Percentiles rank a stretch among this genome's conserved stretches.
These are phyloP conservation scores for Potorous gilbertii DNA, from an alignment of 2,797 vertebrate species.

Conservation along the genomic window DNA sequence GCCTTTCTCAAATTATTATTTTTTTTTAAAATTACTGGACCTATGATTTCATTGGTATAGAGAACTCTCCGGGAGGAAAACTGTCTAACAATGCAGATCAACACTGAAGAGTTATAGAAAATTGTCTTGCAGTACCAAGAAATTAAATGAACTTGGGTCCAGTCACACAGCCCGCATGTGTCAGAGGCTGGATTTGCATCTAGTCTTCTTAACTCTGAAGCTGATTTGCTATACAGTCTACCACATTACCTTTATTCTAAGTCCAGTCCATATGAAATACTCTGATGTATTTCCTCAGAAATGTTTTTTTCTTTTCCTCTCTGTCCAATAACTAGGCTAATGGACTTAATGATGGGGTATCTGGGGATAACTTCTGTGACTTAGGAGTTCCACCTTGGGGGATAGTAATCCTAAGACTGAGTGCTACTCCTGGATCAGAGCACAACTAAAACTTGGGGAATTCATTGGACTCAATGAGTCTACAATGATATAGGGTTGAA, in stretches of 20 bases:
- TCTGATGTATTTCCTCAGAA: neutral
- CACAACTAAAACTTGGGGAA: neutral
- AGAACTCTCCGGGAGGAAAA: neutral
- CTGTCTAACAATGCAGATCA: neutral
- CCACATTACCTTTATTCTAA: neutral
- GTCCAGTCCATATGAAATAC: neutral
- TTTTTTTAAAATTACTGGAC: neutral
- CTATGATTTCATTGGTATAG: neutral
- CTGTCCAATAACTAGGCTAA: constrained; percentile 4
- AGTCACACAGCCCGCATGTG: neutral
- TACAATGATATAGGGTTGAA: neutral
- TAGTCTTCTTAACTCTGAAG: neutral
- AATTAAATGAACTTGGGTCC: neutral
- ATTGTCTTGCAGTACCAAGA: neutral
- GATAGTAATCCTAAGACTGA: neutral
- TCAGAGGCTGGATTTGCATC: neutral
- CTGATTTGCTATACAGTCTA: neutral
- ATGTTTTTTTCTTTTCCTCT: neutral
- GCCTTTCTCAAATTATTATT: neutral
- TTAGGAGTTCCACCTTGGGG: neutral
- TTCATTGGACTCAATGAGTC: neutral
- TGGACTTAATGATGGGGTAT: neutral
- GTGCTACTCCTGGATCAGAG: neutral
- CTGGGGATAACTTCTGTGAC: neutral
- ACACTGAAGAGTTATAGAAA: neutral